phyloP scores from a whole-genome alignment of 2,113 vertebrate species.

The Pygoscelis adeliae region DNA sequence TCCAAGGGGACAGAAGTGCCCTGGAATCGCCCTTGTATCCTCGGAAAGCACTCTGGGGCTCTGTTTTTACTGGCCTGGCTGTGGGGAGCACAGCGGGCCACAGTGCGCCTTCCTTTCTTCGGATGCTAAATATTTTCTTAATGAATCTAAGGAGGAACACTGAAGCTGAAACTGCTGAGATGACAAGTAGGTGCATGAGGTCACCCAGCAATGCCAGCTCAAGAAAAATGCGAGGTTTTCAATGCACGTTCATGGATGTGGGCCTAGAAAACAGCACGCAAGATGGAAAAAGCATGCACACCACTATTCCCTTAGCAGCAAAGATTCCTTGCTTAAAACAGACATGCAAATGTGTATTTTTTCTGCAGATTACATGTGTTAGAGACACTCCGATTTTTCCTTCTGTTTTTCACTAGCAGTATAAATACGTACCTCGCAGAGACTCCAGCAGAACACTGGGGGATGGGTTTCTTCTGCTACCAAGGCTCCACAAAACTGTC shows the following conservation, averaged over 20 bases:
- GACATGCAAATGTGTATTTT: slow-evolving; percentile 18
- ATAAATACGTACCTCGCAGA: background rate
- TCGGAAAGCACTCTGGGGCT: background rate
- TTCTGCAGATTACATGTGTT: slow-evolving; percentile 17
- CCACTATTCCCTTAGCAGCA: background rate
- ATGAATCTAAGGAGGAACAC: slow-evolving; percentile 21
- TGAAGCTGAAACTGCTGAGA: slow-evolving; percentile 14
- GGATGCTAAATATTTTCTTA: slow-evolving; percentile 38
- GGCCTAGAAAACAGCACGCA: background rate
- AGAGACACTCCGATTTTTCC: slow-evolving; percentile 5
- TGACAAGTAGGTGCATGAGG: slow-evolving; percentile 12
- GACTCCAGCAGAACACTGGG: background rate
- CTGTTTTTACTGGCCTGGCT: background rate
- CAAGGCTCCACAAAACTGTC: background rate
- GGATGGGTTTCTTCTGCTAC: slow-evolving; percentile 2
- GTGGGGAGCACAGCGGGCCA: background rate
- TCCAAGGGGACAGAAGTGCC: background rate
- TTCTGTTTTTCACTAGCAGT: slow-evolving; percentile 40
- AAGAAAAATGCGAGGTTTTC: background rate
- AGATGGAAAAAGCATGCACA: background rate
- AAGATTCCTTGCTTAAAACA: background rate
- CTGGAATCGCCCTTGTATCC: background rate
- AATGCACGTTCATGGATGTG: background rate
- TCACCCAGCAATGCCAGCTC: background rate
- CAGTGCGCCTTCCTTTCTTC: background rate